A percentile compares a stretch with the other conserved stretches of the same genome.
Conservation (phyloP, 1,140 invertebrate species). For the Popillia japonica region DNA sequence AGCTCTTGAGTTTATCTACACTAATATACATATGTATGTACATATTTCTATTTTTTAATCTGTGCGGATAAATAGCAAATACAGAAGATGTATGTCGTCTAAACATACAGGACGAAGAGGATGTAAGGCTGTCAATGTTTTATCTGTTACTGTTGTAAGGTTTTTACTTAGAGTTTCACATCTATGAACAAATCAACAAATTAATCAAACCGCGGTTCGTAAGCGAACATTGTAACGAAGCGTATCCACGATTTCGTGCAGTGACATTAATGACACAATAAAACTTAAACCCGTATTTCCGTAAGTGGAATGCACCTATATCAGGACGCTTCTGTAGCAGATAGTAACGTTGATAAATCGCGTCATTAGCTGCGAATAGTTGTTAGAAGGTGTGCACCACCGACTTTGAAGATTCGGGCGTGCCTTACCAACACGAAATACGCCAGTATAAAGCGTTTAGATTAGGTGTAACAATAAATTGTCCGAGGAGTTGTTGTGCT, state of each 20-base stretch:
- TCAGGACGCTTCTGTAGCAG: background rate
- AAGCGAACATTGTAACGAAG: background rate
- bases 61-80: no score
- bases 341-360: constrained; percentile 15
- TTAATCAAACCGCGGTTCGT: background rate
- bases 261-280: constrained; percentile 15
- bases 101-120: no score
- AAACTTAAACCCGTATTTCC: background rate
- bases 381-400: background rate
- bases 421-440: background rate
- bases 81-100: no score
- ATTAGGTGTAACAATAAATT: constrained; percentile 16
- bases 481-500: constrained; percentile 12
- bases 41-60: no score
- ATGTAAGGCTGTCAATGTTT: no score
- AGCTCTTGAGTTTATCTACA: no score
- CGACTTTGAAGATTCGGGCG: constrained; percentile 1
- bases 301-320: background rate
- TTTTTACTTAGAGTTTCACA: background rate
- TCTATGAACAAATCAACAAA: background rate
- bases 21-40: no score
- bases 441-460: background rate
- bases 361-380: constrained; percentile 14
- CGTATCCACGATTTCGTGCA: background rate
- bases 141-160: no score